These are phyloP conservation scores for Phortica okadai DNA, from an alignment of 2,888 invertebrate genomes.

Conservation along the genomic window DNA sequence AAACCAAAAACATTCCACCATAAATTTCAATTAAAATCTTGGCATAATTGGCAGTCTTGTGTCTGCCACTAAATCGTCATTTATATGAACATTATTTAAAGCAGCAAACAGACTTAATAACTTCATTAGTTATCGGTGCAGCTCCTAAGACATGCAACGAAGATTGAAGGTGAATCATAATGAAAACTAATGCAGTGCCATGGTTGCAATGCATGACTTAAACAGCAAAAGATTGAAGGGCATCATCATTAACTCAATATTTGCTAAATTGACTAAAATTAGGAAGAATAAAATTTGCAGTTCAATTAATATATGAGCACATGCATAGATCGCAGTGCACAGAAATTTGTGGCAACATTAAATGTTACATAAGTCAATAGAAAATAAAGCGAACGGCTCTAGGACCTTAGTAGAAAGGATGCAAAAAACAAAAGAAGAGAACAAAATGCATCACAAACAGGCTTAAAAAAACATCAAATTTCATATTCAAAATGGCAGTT, in stretches of 20 bases:
- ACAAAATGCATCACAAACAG: constrained; percentile 37
- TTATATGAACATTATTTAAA: background rate
- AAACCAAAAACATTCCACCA: no score
- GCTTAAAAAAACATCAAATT: constrained; percentile 76
- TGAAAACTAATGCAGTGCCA: constrained; percentile 18
- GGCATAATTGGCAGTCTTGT: no score
- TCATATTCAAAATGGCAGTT: constrained; percentile 77
- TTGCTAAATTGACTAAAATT: constrained; percentile 13
- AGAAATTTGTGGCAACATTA: constrained; percentile 19
- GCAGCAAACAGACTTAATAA: background rate
- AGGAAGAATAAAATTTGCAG: background rate
- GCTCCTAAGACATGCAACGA: background rate
- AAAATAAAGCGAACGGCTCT: background rate
- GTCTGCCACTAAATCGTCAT: no score
- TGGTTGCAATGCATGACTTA: background rate
- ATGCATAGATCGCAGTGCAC: background rate
- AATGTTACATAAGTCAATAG: constrained; percentile 15
- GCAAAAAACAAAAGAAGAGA: background rate
- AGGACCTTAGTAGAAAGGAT: constrained; percentile 9
- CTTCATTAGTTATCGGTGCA: background rate
- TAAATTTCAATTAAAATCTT: no score
- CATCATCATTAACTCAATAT: background rate
- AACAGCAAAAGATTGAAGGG: background rate
- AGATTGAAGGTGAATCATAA: background rate
- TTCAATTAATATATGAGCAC: constrained; percentile 21